A percentile compares a stretch with the other conserved stretches of the same genome.
These are phyloP conservation scores for Alcedo quadribrachys DNA, from an alignment of 2,797 vertebrate species.

Conservation along the genomic window DNA sequence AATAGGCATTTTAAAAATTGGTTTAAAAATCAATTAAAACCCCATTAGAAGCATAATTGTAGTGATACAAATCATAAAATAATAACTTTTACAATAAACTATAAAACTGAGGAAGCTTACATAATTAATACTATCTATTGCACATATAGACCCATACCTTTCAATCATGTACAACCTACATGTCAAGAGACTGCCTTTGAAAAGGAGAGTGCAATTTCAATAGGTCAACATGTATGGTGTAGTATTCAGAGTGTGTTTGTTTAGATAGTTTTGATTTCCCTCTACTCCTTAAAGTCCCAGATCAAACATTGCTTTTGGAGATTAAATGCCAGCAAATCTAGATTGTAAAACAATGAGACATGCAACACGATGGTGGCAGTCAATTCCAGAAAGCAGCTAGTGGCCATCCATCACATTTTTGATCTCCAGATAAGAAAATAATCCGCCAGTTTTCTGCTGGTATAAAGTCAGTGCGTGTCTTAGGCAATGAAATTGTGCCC, in stretches of 20 bases:
- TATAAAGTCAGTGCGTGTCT: neutral
- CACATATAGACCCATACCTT: neutral
- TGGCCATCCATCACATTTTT: neutral
- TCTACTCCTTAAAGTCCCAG: neutral
- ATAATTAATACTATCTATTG: conserved; percentile 61
- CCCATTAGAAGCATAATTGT: conserved; percentile 76
- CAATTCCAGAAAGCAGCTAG: neutral
- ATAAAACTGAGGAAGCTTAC: conserved; percentile 57
- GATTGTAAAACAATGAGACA: neutral
- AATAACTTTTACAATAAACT: conserved; percentile 75
- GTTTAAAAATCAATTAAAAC: conserved; percentile 81
- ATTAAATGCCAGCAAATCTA: neutral
- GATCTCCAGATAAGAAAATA: neutral
- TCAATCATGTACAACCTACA: neutral
- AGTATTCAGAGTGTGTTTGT: neutral
- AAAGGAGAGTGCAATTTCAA: neutral
- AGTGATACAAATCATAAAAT: conserved; percentile 77
- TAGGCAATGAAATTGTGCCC: neutral
- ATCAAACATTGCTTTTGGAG: neutral
- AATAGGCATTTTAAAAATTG: conserved; percentile 69
- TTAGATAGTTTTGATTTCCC: neutral
- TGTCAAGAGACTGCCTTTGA: neutral
- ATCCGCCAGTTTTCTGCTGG: neutral
- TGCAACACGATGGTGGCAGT: neutral
- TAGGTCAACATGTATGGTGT: neutral